Conservation (phyloP, 2,797 vertebrate genomes). For the Pangasius macronema region DNA sequence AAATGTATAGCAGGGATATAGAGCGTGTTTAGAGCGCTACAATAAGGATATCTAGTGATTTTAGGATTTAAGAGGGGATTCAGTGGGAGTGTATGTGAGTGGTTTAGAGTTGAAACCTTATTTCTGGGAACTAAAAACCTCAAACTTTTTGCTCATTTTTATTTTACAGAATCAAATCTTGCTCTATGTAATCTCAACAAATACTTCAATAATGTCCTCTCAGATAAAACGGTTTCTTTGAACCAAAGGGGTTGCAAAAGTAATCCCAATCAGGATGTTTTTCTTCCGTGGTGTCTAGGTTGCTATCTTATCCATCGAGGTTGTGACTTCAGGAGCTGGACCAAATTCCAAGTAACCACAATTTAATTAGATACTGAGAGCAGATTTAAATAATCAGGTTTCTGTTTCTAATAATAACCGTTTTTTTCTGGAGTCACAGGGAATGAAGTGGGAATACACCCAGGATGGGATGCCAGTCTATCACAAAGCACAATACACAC, state of each 20-base stretch:
- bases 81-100: background rate
- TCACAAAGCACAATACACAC: background rate
- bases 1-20: background rate
- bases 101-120: background rate
- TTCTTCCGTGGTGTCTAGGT: background rate
- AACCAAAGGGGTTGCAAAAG: background rate
- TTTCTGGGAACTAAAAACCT: background rate
- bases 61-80: background rate
- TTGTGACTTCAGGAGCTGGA: background rate
- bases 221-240: background rate
- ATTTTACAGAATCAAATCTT: background rate
- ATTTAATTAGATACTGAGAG: background rate
- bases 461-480: too few relatives aligned
- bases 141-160: background rate
- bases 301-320: background rate
- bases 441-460: background rate
- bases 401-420: background rate
- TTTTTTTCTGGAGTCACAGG: background rate
- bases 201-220: background rate
- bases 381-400: background rate
- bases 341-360: background rate
- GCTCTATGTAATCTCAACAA: background rate
- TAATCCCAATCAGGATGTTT: background rate
- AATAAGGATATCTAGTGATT: background rate
- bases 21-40: background rate